These are phyloP conservation scores for Myotis yumanensis DNA, from an alignment of 2,113 vertebrate species.

Conservation along the genomic window DNA sequence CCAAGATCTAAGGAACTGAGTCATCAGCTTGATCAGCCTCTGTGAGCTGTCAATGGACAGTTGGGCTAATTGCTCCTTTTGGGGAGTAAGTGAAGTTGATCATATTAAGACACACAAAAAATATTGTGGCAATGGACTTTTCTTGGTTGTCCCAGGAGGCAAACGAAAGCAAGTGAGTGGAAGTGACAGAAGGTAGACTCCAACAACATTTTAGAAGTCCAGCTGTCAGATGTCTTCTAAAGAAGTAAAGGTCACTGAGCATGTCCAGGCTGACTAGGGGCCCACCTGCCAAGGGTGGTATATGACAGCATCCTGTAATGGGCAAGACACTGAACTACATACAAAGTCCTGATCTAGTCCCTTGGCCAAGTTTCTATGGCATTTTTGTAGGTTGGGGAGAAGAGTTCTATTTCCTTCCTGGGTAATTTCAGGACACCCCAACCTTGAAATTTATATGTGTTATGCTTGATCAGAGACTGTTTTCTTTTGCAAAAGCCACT, in stretches of 20 bases:
- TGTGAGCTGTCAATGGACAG: neutral
- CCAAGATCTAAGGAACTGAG: neutral
- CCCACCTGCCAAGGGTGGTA: neutral
- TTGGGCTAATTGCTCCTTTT: neutral
- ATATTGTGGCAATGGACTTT: neutral
- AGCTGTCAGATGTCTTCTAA: neutral
- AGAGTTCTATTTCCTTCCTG: conserved; percentile 40
- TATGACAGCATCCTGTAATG: neutral
- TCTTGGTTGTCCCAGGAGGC: neutral
- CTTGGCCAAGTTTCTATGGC: neutral
- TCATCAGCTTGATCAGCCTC: neutral
- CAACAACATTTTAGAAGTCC: neutral
- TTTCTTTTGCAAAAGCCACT: conserved; percentile 63
- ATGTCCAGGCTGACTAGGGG: neutral
- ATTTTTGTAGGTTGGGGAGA: conserved; percentile 4
- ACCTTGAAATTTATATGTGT: conserved; percentile 56
- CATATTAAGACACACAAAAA: neutral
- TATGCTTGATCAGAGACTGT: conserved; percentile 32
- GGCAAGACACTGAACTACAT: neutral
- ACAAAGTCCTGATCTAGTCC: neutral
- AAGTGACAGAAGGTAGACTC: neutral
- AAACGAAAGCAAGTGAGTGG: neutral
- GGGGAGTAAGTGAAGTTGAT: neutral
- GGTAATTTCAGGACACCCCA: conserved; percentile 69
- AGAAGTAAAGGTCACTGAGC: neutral